A percentile compares a stretch with the other conserved stretches of the same genome.
phyloP scores from a whole-genome alignment of 2,113 vertebrate genomes.

The Tychaedon coryphoeus region DNA sequence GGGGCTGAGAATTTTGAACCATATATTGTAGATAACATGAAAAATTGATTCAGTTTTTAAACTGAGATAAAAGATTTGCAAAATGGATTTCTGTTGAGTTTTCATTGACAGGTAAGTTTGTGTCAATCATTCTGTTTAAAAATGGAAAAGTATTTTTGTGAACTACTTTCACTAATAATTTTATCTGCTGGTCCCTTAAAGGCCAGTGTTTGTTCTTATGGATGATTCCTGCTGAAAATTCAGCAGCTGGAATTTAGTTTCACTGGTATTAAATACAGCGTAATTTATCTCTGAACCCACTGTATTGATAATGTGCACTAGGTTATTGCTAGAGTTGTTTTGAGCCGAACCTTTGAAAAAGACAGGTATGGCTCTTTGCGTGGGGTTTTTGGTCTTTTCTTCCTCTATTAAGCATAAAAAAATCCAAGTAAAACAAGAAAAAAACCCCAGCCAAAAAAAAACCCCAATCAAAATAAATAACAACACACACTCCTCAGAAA shows the following conservation, averaged over 20 bases:
- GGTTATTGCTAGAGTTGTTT: background rate
- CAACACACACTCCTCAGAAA: fast-evolving
- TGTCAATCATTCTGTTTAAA: background rate
- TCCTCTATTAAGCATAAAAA: background rate
- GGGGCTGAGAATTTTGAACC: background rate
- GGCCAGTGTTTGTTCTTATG: background rate
- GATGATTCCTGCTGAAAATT: background rate
- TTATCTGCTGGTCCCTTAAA: background rate
- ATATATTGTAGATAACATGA: background rate
- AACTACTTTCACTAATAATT: background rate
- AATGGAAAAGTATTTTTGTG: background rate
- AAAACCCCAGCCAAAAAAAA: fast-evolving
- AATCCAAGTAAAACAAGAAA: background rate
- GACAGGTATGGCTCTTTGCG: background rate
- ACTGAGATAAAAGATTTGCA: background rate
- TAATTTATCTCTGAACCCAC: background rate
- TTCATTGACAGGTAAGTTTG: background rate
- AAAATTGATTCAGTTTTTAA: background rate
- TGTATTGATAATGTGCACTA: background rate
- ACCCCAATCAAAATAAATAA: background rate
- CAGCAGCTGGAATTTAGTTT: background rate
- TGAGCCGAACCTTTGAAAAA: background rate
- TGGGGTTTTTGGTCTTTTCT: background rate
- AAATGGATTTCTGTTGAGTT: background rate
- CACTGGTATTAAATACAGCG: background rate